Conservation (phyloP, 2,113 vertebrate species). For the Datnioides undecimradiatus region DNA sequence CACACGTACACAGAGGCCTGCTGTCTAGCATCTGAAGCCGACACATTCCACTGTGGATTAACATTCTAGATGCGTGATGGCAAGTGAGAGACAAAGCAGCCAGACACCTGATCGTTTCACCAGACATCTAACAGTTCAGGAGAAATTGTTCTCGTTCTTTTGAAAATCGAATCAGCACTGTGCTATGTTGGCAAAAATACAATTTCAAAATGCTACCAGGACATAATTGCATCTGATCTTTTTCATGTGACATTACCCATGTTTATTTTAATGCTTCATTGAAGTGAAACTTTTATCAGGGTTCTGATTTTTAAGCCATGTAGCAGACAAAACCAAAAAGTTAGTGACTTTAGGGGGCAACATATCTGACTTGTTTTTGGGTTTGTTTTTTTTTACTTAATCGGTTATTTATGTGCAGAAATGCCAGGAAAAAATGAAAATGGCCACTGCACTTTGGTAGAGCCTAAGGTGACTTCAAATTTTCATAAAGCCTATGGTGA, state of each 20-base stretch:
- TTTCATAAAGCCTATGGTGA: not conserved
- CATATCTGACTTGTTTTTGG: not conserved
- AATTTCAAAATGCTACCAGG: not conserved
- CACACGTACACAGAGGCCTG: conserved; percentile 41
- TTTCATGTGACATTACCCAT: not conserved
- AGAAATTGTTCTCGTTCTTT: conserved; percentile 26
- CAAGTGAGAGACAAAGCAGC: conserved; percentile 52
- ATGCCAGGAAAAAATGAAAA: no score
- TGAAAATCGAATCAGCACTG: not conserved
- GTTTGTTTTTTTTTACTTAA: not conserved
- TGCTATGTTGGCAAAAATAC: not conserved
- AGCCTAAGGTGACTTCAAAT: no score
- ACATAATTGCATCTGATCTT: not conserved
- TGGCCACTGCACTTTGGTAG: no score
- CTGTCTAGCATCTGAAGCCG: conserved; percentile 51
- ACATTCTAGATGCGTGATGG: conserved; percentile 60
- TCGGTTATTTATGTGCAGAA: not conserved
- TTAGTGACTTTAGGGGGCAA: not conserved
- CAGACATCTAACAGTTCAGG: conserved; percentile 23
- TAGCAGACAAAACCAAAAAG: not conserved
- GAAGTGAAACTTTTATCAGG: not conserved
- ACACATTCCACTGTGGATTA: conserved; percentile 72
- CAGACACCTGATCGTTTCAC: conserved; percentile 64
- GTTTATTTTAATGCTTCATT: not conserved
- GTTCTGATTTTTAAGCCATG: not conserved